phyloP scores from a whole-genome alignment of 2,797 vertebrate genomes.

The Halcyon chelicuti region DNA sequence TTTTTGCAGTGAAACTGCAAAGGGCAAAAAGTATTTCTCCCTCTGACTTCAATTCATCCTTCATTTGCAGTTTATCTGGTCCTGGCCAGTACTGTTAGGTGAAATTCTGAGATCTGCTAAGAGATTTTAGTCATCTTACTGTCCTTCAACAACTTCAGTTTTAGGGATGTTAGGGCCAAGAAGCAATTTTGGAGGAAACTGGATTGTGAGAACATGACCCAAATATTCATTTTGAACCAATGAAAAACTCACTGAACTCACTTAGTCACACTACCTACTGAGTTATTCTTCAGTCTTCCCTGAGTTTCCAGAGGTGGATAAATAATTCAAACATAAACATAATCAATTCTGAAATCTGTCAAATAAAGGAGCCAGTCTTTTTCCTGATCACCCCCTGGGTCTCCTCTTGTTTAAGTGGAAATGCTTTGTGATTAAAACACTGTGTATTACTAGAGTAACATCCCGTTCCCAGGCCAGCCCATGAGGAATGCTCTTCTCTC shows the following conservation, averaged over 20 bases:
- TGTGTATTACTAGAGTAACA: background rate
- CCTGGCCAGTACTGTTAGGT: background rate
- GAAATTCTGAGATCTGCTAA: background rate
- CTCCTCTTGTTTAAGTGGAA: background rate
- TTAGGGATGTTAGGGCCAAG: background rate
- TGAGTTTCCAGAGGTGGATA: background rate
- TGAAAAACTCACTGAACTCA: background rate
- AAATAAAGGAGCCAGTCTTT: background rate
- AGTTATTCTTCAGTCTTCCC: background rate
- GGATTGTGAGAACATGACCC: background rate
- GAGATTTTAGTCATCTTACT: background rate
- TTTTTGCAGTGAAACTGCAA: background rate
- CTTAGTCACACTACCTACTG: background rate
- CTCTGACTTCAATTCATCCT: background rate
- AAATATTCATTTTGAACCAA: background rate
- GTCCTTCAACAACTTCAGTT: background rate
- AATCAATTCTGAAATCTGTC: conserved; percentile 1
- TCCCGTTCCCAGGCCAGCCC: background rate
- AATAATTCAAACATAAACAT: conserved; percentile 14
- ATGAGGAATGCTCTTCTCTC: background rate
- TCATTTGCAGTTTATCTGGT: background rate
- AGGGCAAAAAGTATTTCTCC: background rate
- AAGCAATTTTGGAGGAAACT: background rate
- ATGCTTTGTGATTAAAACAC: background rate
- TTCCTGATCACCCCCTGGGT: background rate